A percentile compares a stretch with the other conserved stretches of the same genome.
These are phyloP conservation scores for Sebastes dallii DNA, from an alignment of 2,797 vertebrate species.

Conservation along the genomic window DNA sequence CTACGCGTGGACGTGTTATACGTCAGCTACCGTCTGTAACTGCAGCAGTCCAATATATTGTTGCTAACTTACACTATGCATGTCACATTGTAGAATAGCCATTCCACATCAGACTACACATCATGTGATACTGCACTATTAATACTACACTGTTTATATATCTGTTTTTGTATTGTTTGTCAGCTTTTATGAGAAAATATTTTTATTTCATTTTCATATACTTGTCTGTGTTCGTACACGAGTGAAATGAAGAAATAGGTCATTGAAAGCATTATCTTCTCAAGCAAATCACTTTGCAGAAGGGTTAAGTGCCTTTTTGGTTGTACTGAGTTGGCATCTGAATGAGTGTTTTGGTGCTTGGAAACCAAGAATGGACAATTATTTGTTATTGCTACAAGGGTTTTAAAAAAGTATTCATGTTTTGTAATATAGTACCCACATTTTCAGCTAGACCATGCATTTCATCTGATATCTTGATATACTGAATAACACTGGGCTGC, in stretches of 20 bases:
- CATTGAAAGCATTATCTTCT: constrained; percentile 32
- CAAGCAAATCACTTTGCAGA: constrained; percentile 53
- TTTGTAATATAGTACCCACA: constrained; percentile 29
- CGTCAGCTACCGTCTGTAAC: constrained; percentile 45
- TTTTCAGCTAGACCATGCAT: constrained; percentile 24
- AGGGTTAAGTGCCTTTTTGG: constrained; percentile 82
- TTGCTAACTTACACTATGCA: constrained; percentile 70
- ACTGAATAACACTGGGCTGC: constrained; percentile 17
- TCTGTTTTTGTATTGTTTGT: constrained; percentile 61
- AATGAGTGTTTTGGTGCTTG: constrained; percentile 38
- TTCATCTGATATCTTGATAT: constrained; percentile 22
- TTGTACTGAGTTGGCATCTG: constrained; percentile 44
- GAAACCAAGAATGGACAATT: constrained; percentile 20
- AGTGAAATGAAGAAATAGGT: constrained; percentile 54
- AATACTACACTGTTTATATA: constrained; percentile 62
- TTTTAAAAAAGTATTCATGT: constrained; percentile 26
- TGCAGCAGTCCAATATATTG: constrained; percentile 42
- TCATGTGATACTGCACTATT: constrained; percentile 67
- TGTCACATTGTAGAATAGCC: constrained; percentile 74
- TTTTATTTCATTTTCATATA: constrained; percentile 59
- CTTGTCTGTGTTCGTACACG: constrained; percentile 37
- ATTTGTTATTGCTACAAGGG: constrained; percentile 16
- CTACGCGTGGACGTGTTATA: constrained; percentile 29
- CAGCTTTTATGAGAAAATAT: constrained; percentile 44
- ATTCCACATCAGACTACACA: constrained; percentile 64